These are phyloP conservation scores for Mycteria americana DNA, from an alignment of 2,797 vertebrate species.

Conservation along the genomic window DNA sequence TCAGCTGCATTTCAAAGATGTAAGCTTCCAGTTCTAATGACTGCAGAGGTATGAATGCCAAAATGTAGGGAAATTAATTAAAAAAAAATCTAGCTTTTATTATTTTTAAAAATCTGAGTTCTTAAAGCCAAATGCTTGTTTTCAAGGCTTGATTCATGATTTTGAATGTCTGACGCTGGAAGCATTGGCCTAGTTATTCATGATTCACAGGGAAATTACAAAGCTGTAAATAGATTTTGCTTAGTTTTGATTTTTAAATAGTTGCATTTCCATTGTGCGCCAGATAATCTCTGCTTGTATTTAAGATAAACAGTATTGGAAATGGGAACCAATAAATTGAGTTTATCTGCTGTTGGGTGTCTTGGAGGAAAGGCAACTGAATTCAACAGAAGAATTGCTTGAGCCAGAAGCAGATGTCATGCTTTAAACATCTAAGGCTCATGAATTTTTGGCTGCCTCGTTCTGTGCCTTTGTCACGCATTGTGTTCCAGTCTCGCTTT, in stretches of 20 bases:
- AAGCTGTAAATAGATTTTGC: conserved; percentile 24
- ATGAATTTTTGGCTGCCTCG: conserved; percentile 18
- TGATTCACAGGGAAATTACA: not conserved
- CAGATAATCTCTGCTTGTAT: not conserved
- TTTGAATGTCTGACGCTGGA: not conserved
- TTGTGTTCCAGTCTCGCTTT: not conserved
- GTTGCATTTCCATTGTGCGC: not conserved
- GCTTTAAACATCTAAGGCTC: conserved; percentile 23
- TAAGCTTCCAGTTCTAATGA: not conserved
- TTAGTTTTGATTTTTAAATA: conserved; percentile 9
- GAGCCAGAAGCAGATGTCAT: conserved; percentile 47
- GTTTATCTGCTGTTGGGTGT: conserved; percentile 17
- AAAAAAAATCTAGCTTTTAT: not conserved
- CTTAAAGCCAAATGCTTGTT: not conserved
- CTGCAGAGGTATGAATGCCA: not conserved
- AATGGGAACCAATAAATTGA: not conserved
- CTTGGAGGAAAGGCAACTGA: conserved; percentile 46
- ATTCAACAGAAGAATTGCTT: not conserved
- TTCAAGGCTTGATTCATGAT: not conserved
- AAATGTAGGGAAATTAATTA: not conserved
- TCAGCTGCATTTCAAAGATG: not conserved
- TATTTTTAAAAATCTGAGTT: not conserved
- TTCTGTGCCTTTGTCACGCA: conserved; percentile 11
- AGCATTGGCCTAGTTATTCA: not conserved
- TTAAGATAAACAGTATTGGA: not conserved